Evolutionary conservation across 2,797 vertebrate species (phyloP), one percentile per base, ranked within the genome.

Genomic region (Anolis apletophallus): DNA sequence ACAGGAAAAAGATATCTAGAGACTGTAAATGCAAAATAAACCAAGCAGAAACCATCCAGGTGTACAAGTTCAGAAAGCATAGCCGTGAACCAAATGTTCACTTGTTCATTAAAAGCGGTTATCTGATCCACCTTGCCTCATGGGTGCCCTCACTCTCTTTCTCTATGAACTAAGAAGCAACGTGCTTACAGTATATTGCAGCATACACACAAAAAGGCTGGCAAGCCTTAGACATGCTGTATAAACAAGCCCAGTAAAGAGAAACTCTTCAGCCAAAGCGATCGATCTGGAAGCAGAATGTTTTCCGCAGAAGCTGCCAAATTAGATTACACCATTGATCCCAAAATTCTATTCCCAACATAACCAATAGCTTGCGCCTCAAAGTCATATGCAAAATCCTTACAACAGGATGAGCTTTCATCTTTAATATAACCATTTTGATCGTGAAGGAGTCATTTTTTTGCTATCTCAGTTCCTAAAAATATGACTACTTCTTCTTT

Each of bases 241-340:
- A 69, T 54, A 78, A 55, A 78, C 26, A 59, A 73, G 52, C 23
- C 17, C 13, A 57, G 52, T 61, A 57, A 77, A 55, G 26, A 67
- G 50, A 69, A 55, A 23, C 69, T 40, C 64, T 85, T 23, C 14
- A 78, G 84, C 26, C 64, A 85, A 19, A 36, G 64, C 29, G 16
- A 85, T 46, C 13, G 19, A 57, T 40, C 32, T 69, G 29, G 46
- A 40, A 78, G 8, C 40, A 3, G 32, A 59, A 71, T 26, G 54
- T 23, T 72, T 26, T 50, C 36, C 59, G 64, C 7, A 80, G 36
- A 59, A 72, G 3, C 34, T 46, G 34, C 76, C n/a, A 85, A 78
- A 79, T 85, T 69, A 71, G 36, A 85, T 76, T 55, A 74, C 16
- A 50, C n/a, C 52, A 68, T 50, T 34, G 29, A 81, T 57, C 73